Evolutionary conservation across 2,888 invertebrate species (phyloP).

Genomic region (Mayetiola destructor): DNA sequence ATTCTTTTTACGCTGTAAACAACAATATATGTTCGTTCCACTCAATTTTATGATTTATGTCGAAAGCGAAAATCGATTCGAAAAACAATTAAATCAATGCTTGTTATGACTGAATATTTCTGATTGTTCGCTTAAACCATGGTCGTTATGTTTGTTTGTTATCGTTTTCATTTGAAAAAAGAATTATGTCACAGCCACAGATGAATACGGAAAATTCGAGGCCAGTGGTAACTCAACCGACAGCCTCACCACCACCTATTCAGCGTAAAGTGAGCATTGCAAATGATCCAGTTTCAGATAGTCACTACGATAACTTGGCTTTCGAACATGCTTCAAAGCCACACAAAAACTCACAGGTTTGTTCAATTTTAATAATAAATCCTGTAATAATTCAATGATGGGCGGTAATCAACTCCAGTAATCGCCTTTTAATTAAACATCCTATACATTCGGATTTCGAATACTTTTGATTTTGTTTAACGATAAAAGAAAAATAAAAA

Average conservation of each 20-base stretch:
- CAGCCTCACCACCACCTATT: conserved; percentile 28
- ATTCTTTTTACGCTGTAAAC: too few relatives aligned
- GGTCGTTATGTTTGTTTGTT: background rate
- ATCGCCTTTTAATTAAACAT: conserved; percentile 29
- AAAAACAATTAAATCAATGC: too few relatives aligned
- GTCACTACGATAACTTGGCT: conserved; percentile 46
- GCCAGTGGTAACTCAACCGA: background rate
- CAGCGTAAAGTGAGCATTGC: conserved; percentile 49
- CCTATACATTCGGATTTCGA: conserved; percentile 48
- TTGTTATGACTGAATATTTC: too few relatives aligned
- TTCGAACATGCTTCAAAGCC: conserved; percentile 43
- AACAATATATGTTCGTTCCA: too few relatives aligned
- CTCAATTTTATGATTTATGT: too few relatives aligned
- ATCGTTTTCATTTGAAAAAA: background rate
- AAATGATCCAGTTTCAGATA: conserved; percentile 38
- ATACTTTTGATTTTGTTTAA: too few relatives aligned
- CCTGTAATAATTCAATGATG: background rate
- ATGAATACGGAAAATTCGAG: background rate
- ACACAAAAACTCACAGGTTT: conserved; percentile 36
- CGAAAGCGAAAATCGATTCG: too few relatives aligned
- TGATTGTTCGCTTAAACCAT: background rate
- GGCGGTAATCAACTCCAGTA: conserved; percentile 32
- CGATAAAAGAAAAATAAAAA: too few relatives aligned
- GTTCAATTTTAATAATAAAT: too few relatives aligned
- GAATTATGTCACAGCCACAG: background rate